A percentile compares a stretch with the other conserved stretches of the same genome.
These are phyloP conservation scores for Drosophila kohkoa DNA, from an alignment of 1,140 invertebrate genomes.

Conservation along the genomic window DNA sequence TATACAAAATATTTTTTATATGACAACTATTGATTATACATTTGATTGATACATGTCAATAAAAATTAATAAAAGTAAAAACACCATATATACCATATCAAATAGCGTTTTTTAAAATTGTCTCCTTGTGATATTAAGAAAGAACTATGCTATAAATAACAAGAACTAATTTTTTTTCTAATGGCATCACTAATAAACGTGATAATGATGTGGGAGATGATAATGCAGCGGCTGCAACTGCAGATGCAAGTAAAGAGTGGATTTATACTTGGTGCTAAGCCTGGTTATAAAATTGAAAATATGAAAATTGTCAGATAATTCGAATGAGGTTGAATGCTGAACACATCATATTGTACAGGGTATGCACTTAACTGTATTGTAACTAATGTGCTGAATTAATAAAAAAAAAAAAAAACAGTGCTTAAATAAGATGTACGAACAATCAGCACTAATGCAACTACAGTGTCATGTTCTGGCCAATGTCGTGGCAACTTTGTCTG, in stretches of 20 bases:
- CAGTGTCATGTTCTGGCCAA: constrained; percentile 5
- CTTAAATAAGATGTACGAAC: constrained; percentile 75
- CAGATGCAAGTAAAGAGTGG: not conserved
- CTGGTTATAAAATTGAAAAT: constrained; percentile 2
- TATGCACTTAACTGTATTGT: constrained; percentile 8
- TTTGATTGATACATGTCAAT: too few species aligned
- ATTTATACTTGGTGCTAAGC: not conserved
- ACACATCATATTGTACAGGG: not conserved
- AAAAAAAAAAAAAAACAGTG: constrained; percentile 63
- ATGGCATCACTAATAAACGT: too few species aligned
- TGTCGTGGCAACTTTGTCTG: constrained; percentile 2
- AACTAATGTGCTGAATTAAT: constrained; percentile 62
- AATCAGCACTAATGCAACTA: constrained; percentile 71
- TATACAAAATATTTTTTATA: too few species aligned
- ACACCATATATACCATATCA: too few species aligned
- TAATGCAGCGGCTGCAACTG: not conserved
- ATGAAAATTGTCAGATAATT: constrained; percentile 14
- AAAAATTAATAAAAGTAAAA: too few species aligned
- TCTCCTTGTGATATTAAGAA: too few species aligned
- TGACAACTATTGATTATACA: too few species aligned
- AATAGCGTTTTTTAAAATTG: too few species aligned
- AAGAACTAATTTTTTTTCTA: too few species aligned
- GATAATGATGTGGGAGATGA: not conserved
- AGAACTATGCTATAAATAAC: too few species aligned
- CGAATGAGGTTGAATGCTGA: too few species aligned